Evolutionary conservation across 1,140 invertebrate species (phyloP), one percentile per base, ranked within the genome.

Genomic region (Parasteatoda tepidariorum): DNA sequence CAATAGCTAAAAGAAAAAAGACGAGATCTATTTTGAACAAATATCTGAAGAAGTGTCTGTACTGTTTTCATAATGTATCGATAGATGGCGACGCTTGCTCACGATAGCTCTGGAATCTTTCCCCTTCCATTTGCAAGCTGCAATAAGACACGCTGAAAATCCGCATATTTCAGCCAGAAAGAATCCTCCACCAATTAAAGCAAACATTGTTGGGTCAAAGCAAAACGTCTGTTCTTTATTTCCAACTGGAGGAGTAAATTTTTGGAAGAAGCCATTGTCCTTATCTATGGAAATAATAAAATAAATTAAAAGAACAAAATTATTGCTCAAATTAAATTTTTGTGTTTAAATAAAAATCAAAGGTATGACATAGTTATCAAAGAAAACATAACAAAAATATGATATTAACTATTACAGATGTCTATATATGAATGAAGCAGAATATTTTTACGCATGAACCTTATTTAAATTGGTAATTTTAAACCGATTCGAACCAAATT

Each of bases 21-120:
- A 6, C 13, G 5, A 41, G 13, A 41, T 41, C 38, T 41, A 41
- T 41, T 41, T 41, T 41, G 38, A 13, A 41, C 38, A 41, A 7
- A 38, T 28, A n/a, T 68, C 66, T 6, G 38, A 41, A 30, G 31
- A 30, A 18, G 18, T 13, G 7, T 75, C 82, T 7, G 15, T n/a
- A 11, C 66, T 84, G 34, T 84, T 76, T 66, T 41, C 82, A 4
- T 84, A 84, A 30, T 84, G 70, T 15, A 84, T 76, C 61, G 82
- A 84, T 18, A 76, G 41, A 68, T 73, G 64, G 64, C 82, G 62
- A 59, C 67, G 68, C 61, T 84, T 75, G 59, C 30, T 55, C 54
- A 59, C 24, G 4, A 81, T 68, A 3, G 30, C n/a, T 41, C 57
- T 67, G 1, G 64, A 22, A 31, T 68, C 41, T 22, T 66, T 55